phyloP scores from a whole-genome alignment of 2,797 vertebrate genomes.

The Cryptoblepharus egeriae region DNA sequence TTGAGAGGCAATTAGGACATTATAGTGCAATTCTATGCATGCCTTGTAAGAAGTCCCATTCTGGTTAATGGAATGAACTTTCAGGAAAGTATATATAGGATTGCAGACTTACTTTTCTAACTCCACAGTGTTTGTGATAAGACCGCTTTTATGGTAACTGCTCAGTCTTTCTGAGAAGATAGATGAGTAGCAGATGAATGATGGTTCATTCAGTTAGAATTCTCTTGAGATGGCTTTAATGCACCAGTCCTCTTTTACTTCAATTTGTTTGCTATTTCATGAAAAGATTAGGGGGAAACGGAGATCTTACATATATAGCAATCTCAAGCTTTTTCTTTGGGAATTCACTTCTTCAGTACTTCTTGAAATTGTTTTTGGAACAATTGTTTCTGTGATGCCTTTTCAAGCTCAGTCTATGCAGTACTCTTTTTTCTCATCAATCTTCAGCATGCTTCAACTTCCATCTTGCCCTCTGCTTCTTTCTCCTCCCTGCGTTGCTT shows the following conservation, averaged over 20 bases:
- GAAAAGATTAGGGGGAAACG: neutral
- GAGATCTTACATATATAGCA: neutral
- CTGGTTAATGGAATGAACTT: too few relatives aligned
- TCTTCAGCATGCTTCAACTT: neutral
- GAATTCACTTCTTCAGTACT: neutral
- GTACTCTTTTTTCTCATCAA: neutral
- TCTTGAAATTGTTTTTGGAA: neutral
- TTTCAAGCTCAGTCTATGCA: neutral
- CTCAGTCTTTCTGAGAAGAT: neutral
- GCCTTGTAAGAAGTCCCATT: too few relatives aligned
- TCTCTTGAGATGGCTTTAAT: conserved; percentile 41
- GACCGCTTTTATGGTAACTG: conserved; percentile 52
- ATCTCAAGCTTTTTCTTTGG: neutral
- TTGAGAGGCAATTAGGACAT: too few relatives aligned
- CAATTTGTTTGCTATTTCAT: neutral
- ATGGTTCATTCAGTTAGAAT: neutral
- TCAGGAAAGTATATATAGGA: neutral
- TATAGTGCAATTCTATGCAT: too few relatives aligned
- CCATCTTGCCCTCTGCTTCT: neutral
- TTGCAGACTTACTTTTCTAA: neutral
- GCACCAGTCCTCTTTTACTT: neutral
- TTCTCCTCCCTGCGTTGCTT: neutral
- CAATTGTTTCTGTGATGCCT: neutral
- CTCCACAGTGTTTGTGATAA: conserved; percentile 11
- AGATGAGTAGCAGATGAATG: too few relatives aligned